Evolutionary conservation across 2,113 vertebrate genomes (phyloP).

Genomic region (Brienomyrus longianalis): DNA sequence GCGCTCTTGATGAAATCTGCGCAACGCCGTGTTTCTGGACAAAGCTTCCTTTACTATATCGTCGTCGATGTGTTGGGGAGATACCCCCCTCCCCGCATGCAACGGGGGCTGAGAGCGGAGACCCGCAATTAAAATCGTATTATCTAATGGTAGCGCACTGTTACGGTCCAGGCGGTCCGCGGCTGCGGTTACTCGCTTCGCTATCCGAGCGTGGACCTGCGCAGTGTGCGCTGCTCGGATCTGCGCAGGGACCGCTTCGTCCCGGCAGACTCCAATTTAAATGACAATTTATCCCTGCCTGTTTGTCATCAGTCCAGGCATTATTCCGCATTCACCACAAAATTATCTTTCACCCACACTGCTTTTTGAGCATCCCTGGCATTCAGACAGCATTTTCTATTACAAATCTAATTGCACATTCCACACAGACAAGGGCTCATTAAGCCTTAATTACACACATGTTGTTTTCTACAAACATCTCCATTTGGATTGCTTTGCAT

Average conservation of each 20-base stretch:
- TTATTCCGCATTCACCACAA: constrained; percentile 54
- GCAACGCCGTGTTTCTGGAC: not conserved
- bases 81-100: not conserved
- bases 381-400: constrained; percentile 57
- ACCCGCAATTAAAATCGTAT: constrained; percentile 61
- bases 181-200: constrained; percentile 56
- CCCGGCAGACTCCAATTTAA: constrained; percentile 55
- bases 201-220: constrained; percentile 55
- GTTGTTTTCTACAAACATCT: constrained; percentile 99
- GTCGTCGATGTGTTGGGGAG: not conserved
- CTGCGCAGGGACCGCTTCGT: constrained; percentile 33
- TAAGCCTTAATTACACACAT: constrained; percentile 99
- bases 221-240: constrained; percentile 43
- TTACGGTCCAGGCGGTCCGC: constrained; percentile 30
- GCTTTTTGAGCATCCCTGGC: constrained; percentile 42
- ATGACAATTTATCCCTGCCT: constrained; percentile 58
- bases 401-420: constrained; percentile 98
- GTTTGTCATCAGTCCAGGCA: constrained; percentile 59
- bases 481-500: constrained; percentile 89
- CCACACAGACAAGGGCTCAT: constrained; percentile 97
- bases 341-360: constrained; percentile 40
- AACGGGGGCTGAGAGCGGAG: not conserved
- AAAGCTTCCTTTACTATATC: not conserved
- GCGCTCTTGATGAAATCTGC: not conserved
- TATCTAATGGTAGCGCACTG: constrained; percentile 31